Evolutionary conservation across 2,113 vertebrate genomes (phyloP), one percentile per base, ranked within the genome.

Genomic region (Oplegnathus fasciatus): DNA sequence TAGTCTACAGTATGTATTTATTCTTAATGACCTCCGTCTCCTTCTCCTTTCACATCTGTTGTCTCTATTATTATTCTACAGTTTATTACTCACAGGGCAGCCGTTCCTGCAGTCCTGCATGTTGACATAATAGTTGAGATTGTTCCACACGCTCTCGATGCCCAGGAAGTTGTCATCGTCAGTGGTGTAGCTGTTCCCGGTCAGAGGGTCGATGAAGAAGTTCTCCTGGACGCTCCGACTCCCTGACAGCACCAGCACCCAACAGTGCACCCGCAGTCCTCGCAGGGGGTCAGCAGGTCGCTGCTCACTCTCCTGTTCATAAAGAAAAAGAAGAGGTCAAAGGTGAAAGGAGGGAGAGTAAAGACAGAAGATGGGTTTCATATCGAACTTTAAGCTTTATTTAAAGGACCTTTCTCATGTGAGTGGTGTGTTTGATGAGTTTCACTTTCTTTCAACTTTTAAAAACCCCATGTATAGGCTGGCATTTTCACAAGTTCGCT

Each of bases 131-230:
- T 97, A 98, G 94, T 99, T 99, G 68, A 79, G 92, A 46, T 98
- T 94, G 94, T 99, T 99, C 98, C 98, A 99, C 72, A 96, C 5
- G 22, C 97, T 97, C 93, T 99, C 98, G 0, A 99, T 95, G 28
- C 98, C 98, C 81, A 99, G 96, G 93, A 99, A 99, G 72, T 82
- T 69, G 0, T 92, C 78, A 0, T 96, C 90, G 0, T 8, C 75
- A 1, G 96, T 95, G 67, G 86, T 48, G 88, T 95, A 97, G 83
- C 95, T 92, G 20, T 83, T 92, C 0, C 95, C 98, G 0, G 96
- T 97, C 72, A 99, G 94, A 0, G 98, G 94, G 64, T 99, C 97
- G 1, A 99, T 97, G 90, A 98, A 99, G 92, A 99, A 97, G 89
- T 94, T 95, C 89, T 98, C 95, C 0, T 95, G 90, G 48, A 99